phyloP scores from a whole-genome alignment of 2,113 vertebrate species.

The Leuciscus idus region DNA sequence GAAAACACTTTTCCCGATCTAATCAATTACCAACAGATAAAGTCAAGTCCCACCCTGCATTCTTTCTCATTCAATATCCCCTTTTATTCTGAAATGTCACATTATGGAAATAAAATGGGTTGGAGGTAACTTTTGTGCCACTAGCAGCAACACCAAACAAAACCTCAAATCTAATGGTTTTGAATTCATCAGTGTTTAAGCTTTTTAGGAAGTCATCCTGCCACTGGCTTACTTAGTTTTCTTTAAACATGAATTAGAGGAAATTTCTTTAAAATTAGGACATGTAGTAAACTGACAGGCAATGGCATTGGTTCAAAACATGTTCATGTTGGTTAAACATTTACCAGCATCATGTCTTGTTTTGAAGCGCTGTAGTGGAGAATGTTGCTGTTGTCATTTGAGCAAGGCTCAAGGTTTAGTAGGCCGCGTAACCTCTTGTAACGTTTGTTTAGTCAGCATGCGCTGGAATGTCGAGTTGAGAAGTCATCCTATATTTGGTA shows the following conservation, averaged over 20 bases:
- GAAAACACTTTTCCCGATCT: background rate
- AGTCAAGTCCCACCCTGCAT: background rate
- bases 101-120: background rate
- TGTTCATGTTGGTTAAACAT: slow-evolving; percentile 8
- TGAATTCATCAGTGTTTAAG: background rate
- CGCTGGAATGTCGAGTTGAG: slow-evolving; percentile 2
- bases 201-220: background rate
- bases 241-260: background rate
- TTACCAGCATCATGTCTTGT: slow-evolving; percentile 2
- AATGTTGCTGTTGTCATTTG: slow-evolving; percentile 11
- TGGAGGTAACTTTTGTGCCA: background rate
- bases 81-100: background rate
- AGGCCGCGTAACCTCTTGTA: background rate
- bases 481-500: slow-evolving; percentile 23
- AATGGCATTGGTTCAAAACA: background rate
- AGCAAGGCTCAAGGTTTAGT: slow-evolving; percentile 22
- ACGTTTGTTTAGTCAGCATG: slow-evolving; percentile 18
- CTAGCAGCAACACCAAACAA: background rate
- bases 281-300: background rate
- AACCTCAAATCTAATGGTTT: background rate
- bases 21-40: background rate
- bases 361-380: background rate
- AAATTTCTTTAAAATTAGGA: background rate
- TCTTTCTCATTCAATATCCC: background rate
- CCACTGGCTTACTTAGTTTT: background rate